Evolutionary conservation across 2,797 vertebrate species (phyloP).

Genomic region (Anguilla marmorata): DNA sequence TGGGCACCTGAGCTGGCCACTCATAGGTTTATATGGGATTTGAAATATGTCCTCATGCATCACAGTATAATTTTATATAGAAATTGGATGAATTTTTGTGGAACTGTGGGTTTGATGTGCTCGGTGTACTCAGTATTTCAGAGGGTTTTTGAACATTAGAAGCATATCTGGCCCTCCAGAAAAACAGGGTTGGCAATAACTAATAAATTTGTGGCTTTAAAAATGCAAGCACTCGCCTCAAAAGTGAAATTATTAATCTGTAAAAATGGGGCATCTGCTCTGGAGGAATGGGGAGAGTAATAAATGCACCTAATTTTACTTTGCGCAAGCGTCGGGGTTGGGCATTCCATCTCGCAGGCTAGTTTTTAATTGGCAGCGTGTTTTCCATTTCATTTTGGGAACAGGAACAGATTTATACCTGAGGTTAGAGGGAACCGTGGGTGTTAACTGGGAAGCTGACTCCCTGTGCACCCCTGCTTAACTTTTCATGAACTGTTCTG

Average conservation of each 20-base stretch:
- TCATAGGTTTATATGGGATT: too few species aligned
- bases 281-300: not conserved
- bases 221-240: not conserved
- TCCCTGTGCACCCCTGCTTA: slow-evolving; percentile 20
- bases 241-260: slow-evolving; percentile 1
- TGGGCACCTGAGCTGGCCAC: not conserved
- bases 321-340: too few species aligned
- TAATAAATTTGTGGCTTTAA: not conserved
- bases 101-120: not conserved
- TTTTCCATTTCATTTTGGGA: not conserved
- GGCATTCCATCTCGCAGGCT: not conserved
- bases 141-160: not conserved
- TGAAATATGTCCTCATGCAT: too few species aligned
- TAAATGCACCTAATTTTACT: not conserved
- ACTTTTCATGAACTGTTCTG: not conserved
- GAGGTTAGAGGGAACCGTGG: not conserved
- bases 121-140: not conserved
- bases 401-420: not conserved
- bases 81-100: not conserved
- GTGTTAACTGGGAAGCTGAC: not conserved
- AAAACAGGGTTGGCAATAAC: not conserved
- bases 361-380: not conserved
- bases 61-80: not conserved
- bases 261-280: not conserved
- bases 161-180: not conserved